Evolutionary conservation across 2,113 vertebrate genomes (phyloP), one percentile per base, ranked within the genome.

Genomic region (Nannobrachium achirus): DNA sequence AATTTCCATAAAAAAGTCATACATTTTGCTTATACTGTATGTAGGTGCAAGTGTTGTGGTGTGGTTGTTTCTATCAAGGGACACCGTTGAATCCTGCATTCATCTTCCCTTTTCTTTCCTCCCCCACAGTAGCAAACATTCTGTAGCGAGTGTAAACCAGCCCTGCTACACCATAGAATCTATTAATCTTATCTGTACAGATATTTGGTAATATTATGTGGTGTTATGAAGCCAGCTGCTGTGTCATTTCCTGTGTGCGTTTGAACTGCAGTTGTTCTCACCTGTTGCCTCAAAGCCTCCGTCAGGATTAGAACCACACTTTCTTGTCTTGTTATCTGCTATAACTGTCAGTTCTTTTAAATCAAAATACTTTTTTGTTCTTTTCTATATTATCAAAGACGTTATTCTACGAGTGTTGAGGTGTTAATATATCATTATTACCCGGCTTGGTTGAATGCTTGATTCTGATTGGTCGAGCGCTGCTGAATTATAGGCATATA

Each of bases 121-220:
- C 76, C 49, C 72, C 61, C 90, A 16, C 94, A 99, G 98, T 99
- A 92, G 96, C 96, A 88, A 99, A 98, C 92, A 98, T 99, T 89
- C 91, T 99, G 78, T 99, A 97, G 98, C 90, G 95, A 86, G 92
- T 88, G 46, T 60, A 59, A 65, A 71, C 75, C 2, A 66, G 58
- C 56, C 40, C 78, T 67, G 42, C 63, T 74, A 33, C 66, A 33
- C 68, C 49, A 19, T 41, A 20, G 33, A 65, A 67, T 85, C 80
- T 79, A 89, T 88, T 86, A 82, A 80, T 75, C 68, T 9, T 52
- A 70, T 65, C 78, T 86, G 82, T 86, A 84, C 88, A 76, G 85
- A 56, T 86, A 85, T 86, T 79, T 69, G 79, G 78, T 84, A 82
- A 87, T 79, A 79, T 74, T 67, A 84, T 86, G 76, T 76, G 72